These are phyloP conservation scores for Arrhamphus sclerolepis DNA, from an alignment of 2,797 vertebrate species.

Conservation along the genomic window DNA sequence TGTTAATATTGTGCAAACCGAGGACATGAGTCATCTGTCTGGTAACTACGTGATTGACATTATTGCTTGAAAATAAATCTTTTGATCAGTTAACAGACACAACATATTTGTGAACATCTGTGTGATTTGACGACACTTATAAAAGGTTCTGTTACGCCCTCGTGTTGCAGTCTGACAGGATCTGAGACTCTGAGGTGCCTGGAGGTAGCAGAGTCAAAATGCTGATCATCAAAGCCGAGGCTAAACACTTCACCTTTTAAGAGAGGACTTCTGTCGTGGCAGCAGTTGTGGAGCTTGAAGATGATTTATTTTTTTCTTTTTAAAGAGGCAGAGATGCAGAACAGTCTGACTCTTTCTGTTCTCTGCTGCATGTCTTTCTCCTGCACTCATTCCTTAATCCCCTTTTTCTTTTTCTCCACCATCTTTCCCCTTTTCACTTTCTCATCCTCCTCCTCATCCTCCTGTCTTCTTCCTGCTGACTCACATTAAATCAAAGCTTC, in stretches of 20 bases:
- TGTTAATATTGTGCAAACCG: no score
- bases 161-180: conserved; percentile 14
- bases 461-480: conserved; percentile 45
- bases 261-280: conserved; percentile 37
- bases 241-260: conserved; percentile 35
- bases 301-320: no score
- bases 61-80: background rate
- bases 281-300: conserved; percentile 31
- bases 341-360: conserved; percentile 23
- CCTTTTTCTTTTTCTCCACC: background rate
- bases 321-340: conserved; percentile 20
- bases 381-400: conserved; percentile 9
- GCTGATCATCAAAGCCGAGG: conserved; percentile 32
- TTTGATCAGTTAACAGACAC: background rate
- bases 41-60: background rate
- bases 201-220: conserved; percentile 8
- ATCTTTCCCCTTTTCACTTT: background rate
- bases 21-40: no score
- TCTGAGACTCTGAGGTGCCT: conserved; percentile 22
- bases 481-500: conserved; percentile 51
- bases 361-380: conserved; percentile 6
- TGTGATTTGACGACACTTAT: background rate
- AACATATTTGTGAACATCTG: background rate
- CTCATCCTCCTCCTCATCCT: conserved; percentile 27
- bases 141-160: background rate